These are phyloP conservation scores for Pangasius sanitwongsei DNA, from an alignment of 2,797 vertebrate genomes.

Conservation along the genomic window DNA sequence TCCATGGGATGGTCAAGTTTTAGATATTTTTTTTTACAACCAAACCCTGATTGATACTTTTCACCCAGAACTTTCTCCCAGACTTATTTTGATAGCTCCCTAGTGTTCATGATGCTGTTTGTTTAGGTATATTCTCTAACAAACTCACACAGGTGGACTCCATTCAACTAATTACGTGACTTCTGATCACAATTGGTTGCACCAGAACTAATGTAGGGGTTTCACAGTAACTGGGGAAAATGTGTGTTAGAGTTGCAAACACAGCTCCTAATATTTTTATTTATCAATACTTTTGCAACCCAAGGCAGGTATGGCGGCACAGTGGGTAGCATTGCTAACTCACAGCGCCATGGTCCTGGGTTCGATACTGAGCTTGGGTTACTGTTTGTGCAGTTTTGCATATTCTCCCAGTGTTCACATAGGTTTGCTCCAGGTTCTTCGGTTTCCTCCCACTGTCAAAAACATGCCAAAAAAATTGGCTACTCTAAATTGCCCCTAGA, in stretches of 20 bases:
- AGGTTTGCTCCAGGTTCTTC: neutral
- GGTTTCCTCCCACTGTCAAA: neutral
- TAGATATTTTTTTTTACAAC: neutral
- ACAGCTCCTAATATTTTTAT: neutral
- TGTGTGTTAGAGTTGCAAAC: neutral
- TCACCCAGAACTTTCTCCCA: neutral
- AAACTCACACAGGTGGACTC: neutral
- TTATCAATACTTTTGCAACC: neutral
- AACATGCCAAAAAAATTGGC: neutral
- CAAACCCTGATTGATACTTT: neutral
- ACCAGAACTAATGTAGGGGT: neutral
- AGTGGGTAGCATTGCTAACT: neutral
- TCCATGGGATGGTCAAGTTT: neutral
- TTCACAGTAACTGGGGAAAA: neutral
- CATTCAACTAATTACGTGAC: neutral
- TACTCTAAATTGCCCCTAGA: neutral
- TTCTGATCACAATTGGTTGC: too few relatives aligned
- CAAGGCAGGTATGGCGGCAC: neutral
- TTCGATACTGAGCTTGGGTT: neutral
- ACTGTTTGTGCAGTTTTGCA: neutral
- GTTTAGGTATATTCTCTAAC: neutral
- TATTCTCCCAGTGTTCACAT: neutral
- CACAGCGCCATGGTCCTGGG: neutral
- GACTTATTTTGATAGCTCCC: neutral
- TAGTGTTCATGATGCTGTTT: neutral